Evolutionary conservation across 2,113 vertebrate genomes (phyloP).

Genomic region (Corvus hawaiiensis): DNA sequence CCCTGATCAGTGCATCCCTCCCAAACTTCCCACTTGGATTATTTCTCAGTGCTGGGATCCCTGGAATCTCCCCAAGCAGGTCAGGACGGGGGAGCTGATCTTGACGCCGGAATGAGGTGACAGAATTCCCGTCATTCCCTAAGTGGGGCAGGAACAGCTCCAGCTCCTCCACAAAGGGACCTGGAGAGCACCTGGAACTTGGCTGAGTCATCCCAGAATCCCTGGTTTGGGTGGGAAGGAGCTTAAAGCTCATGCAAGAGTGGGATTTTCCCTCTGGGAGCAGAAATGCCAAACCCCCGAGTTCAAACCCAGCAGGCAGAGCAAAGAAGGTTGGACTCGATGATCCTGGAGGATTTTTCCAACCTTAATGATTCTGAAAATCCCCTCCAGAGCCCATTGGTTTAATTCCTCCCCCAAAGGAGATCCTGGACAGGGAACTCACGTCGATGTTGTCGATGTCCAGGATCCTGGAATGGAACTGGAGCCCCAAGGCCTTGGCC

Average conservation of each 20-base stretch:
- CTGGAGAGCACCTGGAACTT: background rate
- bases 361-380: accelerated
- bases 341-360: background rate
- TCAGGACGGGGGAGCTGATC: background rate
- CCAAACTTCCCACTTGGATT: background rate
- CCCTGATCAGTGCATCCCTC: background rate
- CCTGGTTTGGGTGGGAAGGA: background rate
- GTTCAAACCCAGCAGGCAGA: background rate
- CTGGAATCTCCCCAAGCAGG: background rate
- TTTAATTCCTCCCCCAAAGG: background rate
- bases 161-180: background rate
- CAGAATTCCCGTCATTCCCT: background rate
- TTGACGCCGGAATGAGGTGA: background rate
- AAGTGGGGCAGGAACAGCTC: background rate
- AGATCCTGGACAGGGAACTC: conserved; percentile 25
- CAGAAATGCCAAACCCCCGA: background rate
- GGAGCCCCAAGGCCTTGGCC: conserved; percentile 86
- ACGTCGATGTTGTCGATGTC: conserved; percentile 94
- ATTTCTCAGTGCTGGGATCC: background rate
- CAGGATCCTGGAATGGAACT: conserved; percentile 90
- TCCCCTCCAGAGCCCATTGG: accelerated
- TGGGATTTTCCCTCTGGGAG: background rate
- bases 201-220: background rate
- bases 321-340: background rate
- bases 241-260: background rate